Conservation (phyloP, 2,113 vertebrate genomes). For the Megaptera novaeangliae region DNA sequence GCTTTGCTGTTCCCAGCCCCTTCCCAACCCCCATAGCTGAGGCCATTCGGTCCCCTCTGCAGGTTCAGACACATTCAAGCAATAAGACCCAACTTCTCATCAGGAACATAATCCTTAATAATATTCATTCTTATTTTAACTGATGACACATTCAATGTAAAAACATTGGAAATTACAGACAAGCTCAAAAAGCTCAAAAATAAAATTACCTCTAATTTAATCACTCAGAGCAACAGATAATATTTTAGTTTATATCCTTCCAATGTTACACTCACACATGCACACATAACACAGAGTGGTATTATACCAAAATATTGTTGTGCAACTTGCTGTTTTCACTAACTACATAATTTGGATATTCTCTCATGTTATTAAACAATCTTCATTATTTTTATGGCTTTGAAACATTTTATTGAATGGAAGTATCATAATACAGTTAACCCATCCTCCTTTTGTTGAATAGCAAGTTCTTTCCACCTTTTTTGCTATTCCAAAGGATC, state of each 20-base stretch:
- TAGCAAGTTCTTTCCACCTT: not conserved
- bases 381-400: not conserved
- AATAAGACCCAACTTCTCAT: not conserved
- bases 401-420: not conserved
- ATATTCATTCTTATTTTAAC: not conserved
- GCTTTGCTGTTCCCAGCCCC: not conserved
- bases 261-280: not conserved
- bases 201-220: not conserved
- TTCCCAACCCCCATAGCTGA: not conserved
- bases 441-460: not conserved
- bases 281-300: not conserved
- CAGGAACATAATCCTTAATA: not conserved
- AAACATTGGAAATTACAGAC: not conserved
- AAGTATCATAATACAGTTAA: not conserved
- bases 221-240: not conserved
- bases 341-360: not conserved
- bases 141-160: not conserved
- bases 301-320: not conserved
- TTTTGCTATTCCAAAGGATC: not conserved
- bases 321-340: not conserved
- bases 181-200: not conserved
- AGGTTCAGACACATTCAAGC: not conserved
- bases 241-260: not conserved
- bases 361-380: not conserved
- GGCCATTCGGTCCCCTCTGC: rapidly evolving